Base-by-base conservation (phyloP, 2,113 vertebrate genomes). In the Vulpes vulpes region DNA sequence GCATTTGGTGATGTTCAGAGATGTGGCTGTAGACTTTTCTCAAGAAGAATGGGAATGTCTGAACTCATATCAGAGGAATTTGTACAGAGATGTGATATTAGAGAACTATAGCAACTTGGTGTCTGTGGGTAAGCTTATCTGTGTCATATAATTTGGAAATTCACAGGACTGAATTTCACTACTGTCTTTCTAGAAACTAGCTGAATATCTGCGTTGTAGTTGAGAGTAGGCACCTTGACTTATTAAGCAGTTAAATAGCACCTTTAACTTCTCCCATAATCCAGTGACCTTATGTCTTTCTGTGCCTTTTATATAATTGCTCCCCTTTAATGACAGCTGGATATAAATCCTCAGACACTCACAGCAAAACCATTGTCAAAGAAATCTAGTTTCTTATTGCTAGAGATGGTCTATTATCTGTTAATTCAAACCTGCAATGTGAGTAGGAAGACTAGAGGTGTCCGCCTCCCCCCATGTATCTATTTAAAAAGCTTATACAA, bases 31-130 rank as follows among this genome's bases (percentile, higher is more conserved):
- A 80, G 88, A 97, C 85, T 98, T 98, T 82, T 97, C 98, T 94
- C 96, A 97, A 81, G 98, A 98, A 91, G 98, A 98, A 20, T 98
- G 97, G 98, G 96, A 97, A 81, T 97, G 96, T 73, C 93, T 98
- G 82, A 91, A 95, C 76, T 71, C 96, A 2, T 38, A 95, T 71
- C 96, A 98, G 89, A 97, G 94, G 79, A 91, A 95, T 92, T 91
- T 98, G 62, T 98, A 98, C 92, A 97, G 69, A 92, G 98, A 98
- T 69, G 98, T 98, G 78, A 96, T 97, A 86, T 59, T 98, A 73
- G 98, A 98, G 64, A 98, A 97, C 86, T 98, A 98, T 38, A 98
- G 86, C 86, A 97, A 98, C 95, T 91, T 98, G 82, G 91, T 98
- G 30, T 97, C 97, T 53, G 38, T 98, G 38, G 98, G 98, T 98